These are phyloP conservation scores for Catharus minimus DNA, from an alignment of 2,113 vertebrate species.

Conservation along the genomic window DNA sequence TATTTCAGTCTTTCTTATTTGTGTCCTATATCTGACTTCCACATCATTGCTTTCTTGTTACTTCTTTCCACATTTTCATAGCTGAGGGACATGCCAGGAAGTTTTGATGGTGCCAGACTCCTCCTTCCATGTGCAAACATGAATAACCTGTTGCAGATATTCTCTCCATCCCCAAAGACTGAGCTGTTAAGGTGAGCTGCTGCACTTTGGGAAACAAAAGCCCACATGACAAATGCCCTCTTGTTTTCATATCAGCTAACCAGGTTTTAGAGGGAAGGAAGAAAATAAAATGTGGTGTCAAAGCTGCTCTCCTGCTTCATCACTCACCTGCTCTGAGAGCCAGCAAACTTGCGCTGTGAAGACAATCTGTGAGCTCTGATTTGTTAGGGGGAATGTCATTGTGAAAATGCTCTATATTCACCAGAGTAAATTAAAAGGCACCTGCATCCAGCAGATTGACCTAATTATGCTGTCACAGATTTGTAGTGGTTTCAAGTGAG, in stretches of 20 bases:
- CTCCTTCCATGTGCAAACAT: fast-evolving
- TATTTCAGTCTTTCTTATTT: not conserved
- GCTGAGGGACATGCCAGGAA: not conserved
- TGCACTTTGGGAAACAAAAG: not conserved
- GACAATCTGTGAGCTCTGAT: not conserved
- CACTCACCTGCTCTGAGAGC: not conserved
- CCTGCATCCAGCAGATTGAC: not conserved
- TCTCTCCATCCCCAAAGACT: not conserved
- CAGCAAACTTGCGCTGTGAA: not conserved
- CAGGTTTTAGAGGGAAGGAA: not conserved
- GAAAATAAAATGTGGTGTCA: not conserved
- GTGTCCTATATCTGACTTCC: not conserved
- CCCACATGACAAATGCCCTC: not conserved
- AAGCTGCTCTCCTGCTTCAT: not conserved
- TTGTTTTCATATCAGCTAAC: not conserved
- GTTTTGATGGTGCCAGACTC: not conserved
- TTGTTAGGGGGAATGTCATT: not conserved
- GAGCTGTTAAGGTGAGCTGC: not conserved
- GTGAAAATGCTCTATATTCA: not conserved
- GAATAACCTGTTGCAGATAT: not conserved
- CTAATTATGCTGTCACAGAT: not conserved
- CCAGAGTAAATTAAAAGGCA: not conserved
- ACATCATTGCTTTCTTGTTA: not conserved
- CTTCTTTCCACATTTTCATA: not conserved
- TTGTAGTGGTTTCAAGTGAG: not conserved